Evolutionary conservation across 1,140 invertebrate genomes (phyloP), one percentile per base, ranked within the genome.

Genomic region (Drusus annulatus): DNA sequence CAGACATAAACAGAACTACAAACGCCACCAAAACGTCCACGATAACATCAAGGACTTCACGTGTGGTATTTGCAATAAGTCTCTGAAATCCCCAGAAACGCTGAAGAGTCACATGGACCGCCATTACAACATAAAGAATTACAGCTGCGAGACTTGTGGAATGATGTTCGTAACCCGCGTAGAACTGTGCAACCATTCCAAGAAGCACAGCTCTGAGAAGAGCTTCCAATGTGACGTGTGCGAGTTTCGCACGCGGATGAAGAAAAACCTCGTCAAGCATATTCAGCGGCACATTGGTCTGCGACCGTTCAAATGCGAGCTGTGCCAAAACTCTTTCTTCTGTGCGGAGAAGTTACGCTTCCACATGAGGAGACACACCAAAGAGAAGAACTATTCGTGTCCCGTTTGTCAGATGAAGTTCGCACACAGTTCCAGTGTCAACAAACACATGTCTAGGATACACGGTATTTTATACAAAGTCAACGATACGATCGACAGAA

Each of bases 361-460:
- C 0, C 90, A 91, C 78, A 86, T 85, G 28, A 82, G 91, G 16
- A 90, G 90, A 52, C 91, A 92, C 84, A 90, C 90, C 0, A 87
- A 86, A 0, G 90, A 91, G 52, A 92, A 92, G 84, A 91, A 91
- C 4, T 93, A 90, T 79, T 85, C 87, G 0, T 93, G 92, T 81
- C 88, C 90, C 1, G 86, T 87, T 3, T 92, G 91, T 80, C 85
- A 87, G 1, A 89, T 90, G 80, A 86, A 85, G 58, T 92, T 92
- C 78, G 87, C 85, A 51, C 87, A 89, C 28, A 89, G 88, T 68
- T 84, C 87, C 1, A 89, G 87, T 77, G 84, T 89, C 0, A 90
- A 90, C 73, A 89, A 88, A 83, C 89, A 90, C 78, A 88, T 89
- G 86, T 82, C 84, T n/a, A 87, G 84, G 19, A 84, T 87, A 6